Conservation (phyloP, 2,113 vertebrate species). For the Gallinago undulata region DNA sequence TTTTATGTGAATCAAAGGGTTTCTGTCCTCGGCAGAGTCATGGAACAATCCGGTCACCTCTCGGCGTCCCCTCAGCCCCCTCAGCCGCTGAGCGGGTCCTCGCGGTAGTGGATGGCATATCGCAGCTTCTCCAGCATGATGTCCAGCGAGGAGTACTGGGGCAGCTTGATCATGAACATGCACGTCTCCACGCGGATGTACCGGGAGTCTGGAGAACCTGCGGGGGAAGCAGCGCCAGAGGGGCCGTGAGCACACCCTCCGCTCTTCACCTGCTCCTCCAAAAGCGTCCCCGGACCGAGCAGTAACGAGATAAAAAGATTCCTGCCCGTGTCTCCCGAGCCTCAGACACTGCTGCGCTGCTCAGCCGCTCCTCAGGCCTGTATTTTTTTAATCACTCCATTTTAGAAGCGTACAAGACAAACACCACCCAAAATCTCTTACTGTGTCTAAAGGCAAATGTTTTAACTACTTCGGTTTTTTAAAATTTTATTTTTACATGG, state of each 20-base stretch:
- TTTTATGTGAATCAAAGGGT: neutral
- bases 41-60: neutral
- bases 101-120: constrained; percentile 96
- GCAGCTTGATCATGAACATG: constrained; percentile 99
- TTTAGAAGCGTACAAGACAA: neutral
- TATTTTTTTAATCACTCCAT: rapidly evolving
- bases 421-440: rapidly evolving
- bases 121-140: constrained; percentile 97
- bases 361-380: rapidly evolving
- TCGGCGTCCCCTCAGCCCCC: neutral
- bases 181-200: constrained; percentile 98
- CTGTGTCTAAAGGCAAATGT: neutral
- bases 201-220: constrained; percentile 91
- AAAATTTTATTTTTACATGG: neutral
- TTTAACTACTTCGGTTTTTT: neutral
- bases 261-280: rapidly evolving
- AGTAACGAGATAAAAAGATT: rapidly evolving
- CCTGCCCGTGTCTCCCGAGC: rapidly evolving
- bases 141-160: constrained; percentile 94
- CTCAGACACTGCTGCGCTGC: rapidly evolving
- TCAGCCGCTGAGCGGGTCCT: constrained; percentile 97
- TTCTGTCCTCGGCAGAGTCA: neutral
- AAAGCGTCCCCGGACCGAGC: neutral
- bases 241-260: rapidly evolving
- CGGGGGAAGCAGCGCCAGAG: neutral